Base-by-base conservation (phyloP, 2,113 vertebrate genomes). In the Cranoglanis bouderius region DNA sequence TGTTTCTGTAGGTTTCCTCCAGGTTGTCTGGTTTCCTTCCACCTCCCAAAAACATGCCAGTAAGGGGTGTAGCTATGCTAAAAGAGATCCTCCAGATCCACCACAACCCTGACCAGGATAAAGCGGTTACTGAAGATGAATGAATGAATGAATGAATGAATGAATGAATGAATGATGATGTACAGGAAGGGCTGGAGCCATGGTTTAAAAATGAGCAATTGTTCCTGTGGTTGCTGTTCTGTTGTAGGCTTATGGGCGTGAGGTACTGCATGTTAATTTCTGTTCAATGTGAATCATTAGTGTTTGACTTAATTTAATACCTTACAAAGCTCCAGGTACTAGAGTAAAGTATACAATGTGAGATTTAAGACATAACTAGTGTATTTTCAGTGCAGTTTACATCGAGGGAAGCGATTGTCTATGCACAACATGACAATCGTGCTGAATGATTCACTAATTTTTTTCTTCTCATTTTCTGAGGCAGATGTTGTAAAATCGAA, bases 401-500 rank as follows among this genome's bases (percentile, higher is more conserved):
- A 55, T 65, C 49, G 29, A 53, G 57, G 4, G n/a, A 51, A 13
- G 19, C 5, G 29, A 10, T n/a, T 82, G 61, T 40, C 43, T 40
- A 55, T n/a, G 21, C 61, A 57, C 32, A 43, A 46, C 35, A 70
- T 72, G 32, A 72, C 81, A 61, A 43, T 61, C 55, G 29, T 14
- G 16, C 35, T 6, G 26, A 88, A 43, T 82, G 35, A 82, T 38
- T 82, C 77, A 82, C 46, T 88, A 49, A 53, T 67, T 49, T 1
- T 49, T 75, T 74, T 78, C 88, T 61, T 21, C 57, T 81, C 29
- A 82, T 88, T 82, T 55, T 57, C 78, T 9, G 55, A 57, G 65
- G 63, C 80, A 88, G 87, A 82, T 86, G 87, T 85, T 88, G 87
- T 74, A 59, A 85, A 90, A 88, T 86, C 87, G 38, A 87, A 88